Conservation (phyloP, 2,113 vertebrate species). For the Accipiter cooperii region DNA sequence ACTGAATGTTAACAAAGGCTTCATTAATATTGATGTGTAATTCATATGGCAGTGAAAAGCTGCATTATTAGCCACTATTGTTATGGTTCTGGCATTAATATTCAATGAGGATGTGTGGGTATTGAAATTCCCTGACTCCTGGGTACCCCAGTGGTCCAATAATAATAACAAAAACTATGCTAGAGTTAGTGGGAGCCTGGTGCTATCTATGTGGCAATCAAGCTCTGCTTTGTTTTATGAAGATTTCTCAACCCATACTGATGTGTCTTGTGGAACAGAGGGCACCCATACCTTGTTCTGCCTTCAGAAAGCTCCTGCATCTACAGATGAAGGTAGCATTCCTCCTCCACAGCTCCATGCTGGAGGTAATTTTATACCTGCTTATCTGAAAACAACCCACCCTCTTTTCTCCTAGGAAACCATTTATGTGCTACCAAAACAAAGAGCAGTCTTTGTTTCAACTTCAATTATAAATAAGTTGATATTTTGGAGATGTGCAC, state of each 20-base stretch:
- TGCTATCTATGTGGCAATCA: not conserved
- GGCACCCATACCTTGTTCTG: not conserved
- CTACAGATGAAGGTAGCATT: not conserved
- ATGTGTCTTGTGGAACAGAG: not conserved
- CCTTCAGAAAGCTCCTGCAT: not conserved
- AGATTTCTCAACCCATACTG: not conserved
- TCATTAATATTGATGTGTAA: constrained; percentile 71
- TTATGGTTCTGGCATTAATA: constrained; percentile 61
- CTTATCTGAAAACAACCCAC: not conserved
- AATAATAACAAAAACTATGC: constrained; percentile 10
- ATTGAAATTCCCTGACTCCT: constrained; percentile 56
- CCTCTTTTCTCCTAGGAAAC: not conserved
- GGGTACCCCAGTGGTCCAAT: not conserved
- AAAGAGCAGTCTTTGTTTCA: not conserved
- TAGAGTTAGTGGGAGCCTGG: not conserved
- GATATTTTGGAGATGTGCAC: not conserved
- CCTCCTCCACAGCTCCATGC: not conserved
- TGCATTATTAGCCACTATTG: constrained; percentile 65
- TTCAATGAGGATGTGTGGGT: constrained; percentile 33
- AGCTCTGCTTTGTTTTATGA: not conserved
- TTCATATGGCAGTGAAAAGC: constrained; percentile 52
- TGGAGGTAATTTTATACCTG: not conserved
- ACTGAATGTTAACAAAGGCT: constrained; percentile 59
- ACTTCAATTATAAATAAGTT: not conserved
- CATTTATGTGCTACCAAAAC: not conserved